These are phyloP conservation scores for Ceyx melanurus DNA, from an alignment of 2,113 vertebrate species.

Conservation along the genomic window DNA sequence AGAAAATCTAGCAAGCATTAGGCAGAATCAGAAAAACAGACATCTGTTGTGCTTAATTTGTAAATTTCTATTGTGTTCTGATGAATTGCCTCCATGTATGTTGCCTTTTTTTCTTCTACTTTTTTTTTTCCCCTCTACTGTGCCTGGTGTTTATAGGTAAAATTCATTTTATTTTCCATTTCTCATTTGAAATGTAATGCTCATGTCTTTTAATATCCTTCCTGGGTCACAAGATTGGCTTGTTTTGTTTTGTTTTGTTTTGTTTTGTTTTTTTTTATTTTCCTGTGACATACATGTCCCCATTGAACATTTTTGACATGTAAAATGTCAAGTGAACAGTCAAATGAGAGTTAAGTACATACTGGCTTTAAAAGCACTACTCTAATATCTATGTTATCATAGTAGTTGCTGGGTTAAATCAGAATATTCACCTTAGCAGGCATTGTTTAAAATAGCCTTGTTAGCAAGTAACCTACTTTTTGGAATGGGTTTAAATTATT, in stretches of 20 bases:
- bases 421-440: background rate
- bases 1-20: background rate
- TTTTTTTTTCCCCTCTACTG: background rate
- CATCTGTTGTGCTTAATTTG: background rate
- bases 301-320: background rate
- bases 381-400: background rate
- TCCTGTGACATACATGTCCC: background rate
- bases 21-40: background rate
- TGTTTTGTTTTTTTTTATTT: background rate
- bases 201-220: background rate
- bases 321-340: background rate
- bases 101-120: background rate
- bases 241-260: background rate
- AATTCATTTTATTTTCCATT: background rate
- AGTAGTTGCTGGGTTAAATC: background rate
- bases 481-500: background rate
- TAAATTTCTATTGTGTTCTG: background rate
- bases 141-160: background rate
- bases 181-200: background rate
- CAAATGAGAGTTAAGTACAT: background rate
- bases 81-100: background rate
- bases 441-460: background rate
- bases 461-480: background rate
- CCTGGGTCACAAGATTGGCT: background rate
- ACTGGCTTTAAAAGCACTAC: background rate